Conservation (phyloP, 2,113 vertebrate species). For the Dasypus novemcinctus region DNA sequence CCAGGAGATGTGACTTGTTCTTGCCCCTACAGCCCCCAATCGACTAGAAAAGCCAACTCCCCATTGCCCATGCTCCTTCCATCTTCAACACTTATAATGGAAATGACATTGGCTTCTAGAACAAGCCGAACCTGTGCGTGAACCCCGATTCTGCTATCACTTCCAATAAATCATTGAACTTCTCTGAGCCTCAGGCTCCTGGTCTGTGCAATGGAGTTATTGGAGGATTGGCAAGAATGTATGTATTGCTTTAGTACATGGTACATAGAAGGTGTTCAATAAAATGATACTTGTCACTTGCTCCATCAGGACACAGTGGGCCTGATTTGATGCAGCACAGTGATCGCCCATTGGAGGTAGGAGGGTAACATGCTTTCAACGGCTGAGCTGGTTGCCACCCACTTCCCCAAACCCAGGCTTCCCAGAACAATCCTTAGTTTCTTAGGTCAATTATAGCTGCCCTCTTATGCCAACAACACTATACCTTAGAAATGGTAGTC, state of each 20-base stretch:
- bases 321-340: no score
- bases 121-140: neutral
- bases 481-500: neutral
- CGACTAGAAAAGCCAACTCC: no score
- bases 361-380: neutral
- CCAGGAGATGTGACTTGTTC: neutral
- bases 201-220: neutral
- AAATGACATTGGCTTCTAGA: neutral
- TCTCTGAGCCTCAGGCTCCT: neutral
- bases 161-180: neutral
- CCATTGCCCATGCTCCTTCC: neutral
- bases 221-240: neutral
- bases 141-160: neutral
- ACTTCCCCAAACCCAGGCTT: neutral
- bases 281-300: neutral
- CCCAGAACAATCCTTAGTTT: neutral
- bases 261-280: neutral
- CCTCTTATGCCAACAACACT: neutral
- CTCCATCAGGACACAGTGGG: neutral
- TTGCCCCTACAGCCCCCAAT: neutral
- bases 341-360: neutral
- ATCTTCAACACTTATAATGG: neutral
- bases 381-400: no score
- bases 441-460: neutral
- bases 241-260: fast-evolving